Evolutionary conservation across 2,113 vertebrate species (phyloP), one percentile per base, ranked within the genome.

Genomic region (Natator depressus): DNA sequence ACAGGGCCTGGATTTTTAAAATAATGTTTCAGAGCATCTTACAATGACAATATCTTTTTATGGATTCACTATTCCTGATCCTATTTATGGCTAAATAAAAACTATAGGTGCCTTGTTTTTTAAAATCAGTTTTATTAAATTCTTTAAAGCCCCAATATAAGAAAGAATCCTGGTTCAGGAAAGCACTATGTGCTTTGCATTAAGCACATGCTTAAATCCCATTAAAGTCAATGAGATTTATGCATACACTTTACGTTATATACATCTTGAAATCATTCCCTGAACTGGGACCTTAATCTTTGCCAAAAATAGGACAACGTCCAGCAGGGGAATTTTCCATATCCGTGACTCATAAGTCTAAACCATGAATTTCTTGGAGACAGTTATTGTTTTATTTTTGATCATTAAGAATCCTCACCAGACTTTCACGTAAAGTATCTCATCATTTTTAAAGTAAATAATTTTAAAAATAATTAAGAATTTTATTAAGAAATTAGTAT

Each of bases 41-140:
- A 35, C 62, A 69, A 31, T 17, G 4, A 17, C 31, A 69, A 13
- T 69, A 35, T 69, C 12, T 69, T 69, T 35, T 31, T 35, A 69
- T 16, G 31, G 31, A n/a, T 35, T 35, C 13, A 69, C 14, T n/a
- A 88, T 5, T 89, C 46, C 91, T 19, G 6, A 89, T 2, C 14
- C 89, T 72, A 85, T 35, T 83, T 92, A 88, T 72, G 92, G 93
- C 81, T 80, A 88, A 12, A 93, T 88, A 87, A 6, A 11, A 78
- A 65, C 55, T 57, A 57, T 25, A 57, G 4, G 24, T 57, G 55
- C 24, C 55, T 57, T 55, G 8, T 55, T 55, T 54, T 24, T 20
- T 55, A 10, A 55, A 54, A 55, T 24, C 54, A 24, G 22, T 55
- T 53, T 55, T 55, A 55, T 24, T 55, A 24, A 55, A 55, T 55